Conservation (phyloP, 2,888 invertebrate species). For the Cephus pulcher region DNA sequence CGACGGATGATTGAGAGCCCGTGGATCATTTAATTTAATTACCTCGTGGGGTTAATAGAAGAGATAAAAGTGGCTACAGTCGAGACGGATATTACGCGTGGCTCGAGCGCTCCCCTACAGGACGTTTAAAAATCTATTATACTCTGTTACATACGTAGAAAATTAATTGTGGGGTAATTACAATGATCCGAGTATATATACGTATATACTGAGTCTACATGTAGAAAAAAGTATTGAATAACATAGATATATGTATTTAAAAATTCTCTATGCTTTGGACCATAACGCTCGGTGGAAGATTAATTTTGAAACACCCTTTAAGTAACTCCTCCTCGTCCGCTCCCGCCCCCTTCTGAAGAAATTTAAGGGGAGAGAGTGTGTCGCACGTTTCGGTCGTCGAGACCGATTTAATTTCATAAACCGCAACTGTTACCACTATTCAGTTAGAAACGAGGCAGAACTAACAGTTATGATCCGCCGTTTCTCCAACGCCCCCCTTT, state of each 20-base stretch:
- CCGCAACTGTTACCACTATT: constrained; percentile 65
- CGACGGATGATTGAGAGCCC: constrained; percentile 60
- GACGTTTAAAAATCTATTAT: constrained; percentile 3
- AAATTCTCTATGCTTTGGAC: neutral
- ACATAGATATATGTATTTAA: neutral
- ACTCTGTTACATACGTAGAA: neutral
- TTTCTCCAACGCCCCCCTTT: neutral
- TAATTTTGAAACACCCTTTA: constrained; percentile 25
- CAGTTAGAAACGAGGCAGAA: constrained; percentile 54
- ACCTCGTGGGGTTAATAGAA: constrained; percentile 61
- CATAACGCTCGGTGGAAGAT: neutral
- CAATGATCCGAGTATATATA: neutral
- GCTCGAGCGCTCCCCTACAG: constrained; percentile 23
- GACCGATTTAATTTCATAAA: constrained; percentile 66
- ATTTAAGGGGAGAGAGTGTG: constrained; percentile 35
- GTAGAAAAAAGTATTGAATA: neutral
- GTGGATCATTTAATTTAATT: constrained; percentile 66
- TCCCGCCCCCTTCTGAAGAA: constrained; percentile 13
- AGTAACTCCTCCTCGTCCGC: constrained; percentile 18
- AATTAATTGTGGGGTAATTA: neutral
- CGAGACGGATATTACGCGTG: constrained; percentile 46
- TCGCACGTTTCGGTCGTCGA: constrained; percentile 49
- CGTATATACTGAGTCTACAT: neutral
- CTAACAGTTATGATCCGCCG: constrained; percentile 58
- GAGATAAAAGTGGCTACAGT: constrained; percentile 59